Base-by-base conservation (phyloP, 2,113 vertebrate genomes). In the Chaenocephalus aceratus region DNA sequence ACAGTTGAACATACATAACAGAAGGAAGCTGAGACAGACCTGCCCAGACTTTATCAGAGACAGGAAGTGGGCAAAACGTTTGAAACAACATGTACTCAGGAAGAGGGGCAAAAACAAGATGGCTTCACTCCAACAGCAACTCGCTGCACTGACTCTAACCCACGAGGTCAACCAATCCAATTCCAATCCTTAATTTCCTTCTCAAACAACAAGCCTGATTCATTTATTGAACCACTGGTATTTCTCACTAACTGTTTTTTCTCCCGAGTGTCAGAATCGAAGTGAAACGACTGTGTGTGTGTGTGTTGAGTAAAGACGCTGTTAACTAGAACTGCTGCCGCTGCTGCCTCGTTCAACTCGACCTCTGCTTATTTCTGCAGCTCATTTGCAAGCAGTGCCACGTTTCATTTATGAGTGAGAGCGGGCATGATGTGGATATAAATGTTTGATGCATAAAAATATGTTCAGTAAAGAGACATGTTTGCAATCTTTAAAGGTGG, bases 341-440 rank as follows among this genome's bases (percentile, higher is more conserved):
- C 66, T 10, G 5, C 46, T 1, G 5, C 51, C 26, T 68, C 44
- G 48, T 54, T 59, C 30, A 13, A 59, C 52, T 64, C 57, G n/a
- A 69, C 74, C 36, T 60, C 64, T 18, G 30, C 73, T 85, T 54
- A 12, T 78, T 72, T 58, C 53, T 78, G 72, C 65, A 41, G 15
- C 67, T 46, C 44, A 72, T 78, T 75, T 77, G 46, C 41, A 71
- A 45, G 63, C 67, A 14, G 61, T 0, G n/a, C 21, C 58, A 75
- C 80, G 75, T 87, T 83, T 83, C 16, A 81, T 86, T 83, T 63
- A 86, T 67, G 51, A 67, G 64, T 4, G 6, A 56, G 53, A 73
- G 63, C 16, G 60, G 23, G 49, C 56, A 18, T 16, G n/a, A 78
- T 23, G 72, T 75, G 30, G 56, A 34, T 54, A 18, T 26, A 54